Conservation (phyloP, 2,888 invertebrate species). For the Rugalucina vietnamica region DNA sequence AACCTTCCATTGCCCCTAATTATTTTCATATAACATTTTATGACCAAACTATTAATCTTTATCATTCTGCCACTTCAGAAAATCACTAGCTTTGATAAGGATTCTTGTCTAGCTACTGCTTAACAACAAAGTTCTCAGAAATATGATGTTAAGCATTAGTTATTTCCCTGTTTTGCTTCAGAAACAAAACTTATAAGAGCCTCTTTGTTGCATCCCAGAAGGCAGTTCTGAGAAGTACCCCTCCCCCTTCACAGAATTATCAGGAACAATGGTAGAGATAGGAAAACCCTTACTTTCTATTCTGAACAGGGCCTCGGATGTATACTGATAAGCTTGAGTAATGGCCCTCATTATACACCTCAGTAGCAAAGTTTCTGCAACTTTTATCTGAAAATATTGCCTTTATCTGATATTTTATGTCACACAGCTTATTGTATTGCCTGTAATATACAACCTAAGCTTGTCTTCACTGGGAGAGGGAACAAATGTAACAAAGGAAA, state of each 20-base stretch:
- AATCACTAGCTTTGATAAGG: neutral
- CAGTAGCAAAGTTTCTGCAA: neutral
- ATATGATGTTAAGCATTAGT: too few relatives aligned
- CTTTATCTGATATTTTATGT: neutral
- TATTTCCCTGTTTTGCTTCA: too few relatives aligned
- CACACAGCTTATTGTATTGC: neutral
- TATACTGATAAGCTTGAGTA: neutral
- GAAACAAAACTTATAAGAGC: neutral
- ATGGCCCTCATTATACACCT: neutral
- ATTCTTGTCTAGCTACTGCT: neutral
- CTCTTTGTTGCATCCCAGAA: neutral
- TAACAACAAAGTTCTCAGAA: too few relatives aligned
- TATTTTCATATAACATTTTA: slow-evolving; percentile 4
- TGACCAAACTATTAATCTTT: neutral
- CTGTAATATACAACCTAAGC: too few relatives aligned
- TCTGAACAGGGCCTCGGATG: neutral
- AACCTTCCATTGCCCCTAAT: neutral
- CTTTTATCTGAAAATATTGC: neutral
- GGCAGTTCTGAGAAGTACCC: neutral
- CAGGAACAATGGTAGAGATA: neutral
- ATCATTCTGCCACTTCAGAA: neutral
- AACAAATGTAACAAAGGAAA: too few relatives aligned
- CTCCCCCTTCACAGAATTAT: neutral
- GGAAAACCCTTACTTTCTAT: neutral
- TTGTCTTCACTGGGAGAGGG: too few relatives aligned